Evolutionary conservation across 1,140 invertebrate genomes (phyloP).

Genomic region (Drosophila micromelanica): DNA sequence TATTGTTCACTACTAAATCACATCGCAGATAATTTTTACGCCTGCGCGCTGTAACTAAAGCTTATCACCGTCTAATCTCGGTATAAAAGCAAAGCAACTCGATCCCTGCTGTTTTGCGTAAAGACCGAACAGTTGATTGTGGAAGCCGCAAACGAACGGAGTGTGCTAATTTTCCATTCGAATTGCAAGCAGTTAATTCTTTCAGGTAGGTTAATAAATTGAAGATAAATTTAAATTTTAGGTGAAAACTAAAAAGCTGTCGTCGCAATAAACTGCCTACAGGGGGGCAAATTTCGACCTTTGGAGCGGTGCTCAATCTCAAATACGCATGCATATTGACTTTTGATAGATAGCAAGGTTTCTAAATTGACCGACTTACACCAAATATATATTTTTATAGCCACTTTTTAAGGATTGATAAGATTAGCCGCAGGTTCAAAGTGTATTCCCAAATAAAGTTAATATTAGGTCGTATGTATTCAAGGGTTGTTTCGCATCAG

Average conservation of each 20-base stretch:
- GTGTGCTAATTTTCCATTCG: constrained; percentile 20
- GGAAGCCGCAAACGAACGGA: constrained; percentile 47
- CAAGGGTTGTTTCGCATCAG: not conserved
- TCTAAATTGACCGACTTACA: constrained; percentile 17
- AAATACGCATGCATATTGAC: constrained; percentile 22
- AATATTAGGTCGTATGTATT: not conserved
- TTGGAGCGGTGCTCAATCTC: constrained; percentile 52
- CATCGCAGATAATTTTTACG: constrained; percentile 28
- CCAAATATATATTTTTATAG: not conserved
- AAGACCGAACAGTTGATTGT: constrained; percentile 43
- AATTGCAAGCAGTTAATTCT: constrained; percentile 14
- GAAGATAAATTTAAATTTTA: constrained; percentile 5
- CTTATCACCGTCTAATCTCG: constrained; percentile 74
- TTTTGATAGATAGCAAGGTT: constrained; percentile 29
- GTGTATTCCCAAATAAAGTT: constrained; percentile 20
- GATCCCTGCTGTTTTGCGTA: constrained; percentile 2
- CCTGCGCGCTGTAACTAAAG: constrained; percentile 47
- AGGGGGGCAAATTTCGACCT: constrained; percentile 46
- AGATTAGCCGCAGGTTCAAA: constrained; percentile 52
- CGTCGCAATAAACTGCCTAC: not conserved
- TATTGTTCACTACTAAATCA: constrained; percentile 1
- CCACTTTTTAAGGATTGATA: constrained; percentile 24
- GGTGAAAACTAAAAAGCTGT: constrained; percentile 1
- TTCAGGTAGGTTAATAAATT: constrained; percentile 27
- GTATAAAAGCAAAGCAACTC: constrained; percentile 18